These are phyloP conservation scores for Motacilla alba DNA, from an alignment of 2,113 vertebrate species.

Conservation along the genomic window DNA sequence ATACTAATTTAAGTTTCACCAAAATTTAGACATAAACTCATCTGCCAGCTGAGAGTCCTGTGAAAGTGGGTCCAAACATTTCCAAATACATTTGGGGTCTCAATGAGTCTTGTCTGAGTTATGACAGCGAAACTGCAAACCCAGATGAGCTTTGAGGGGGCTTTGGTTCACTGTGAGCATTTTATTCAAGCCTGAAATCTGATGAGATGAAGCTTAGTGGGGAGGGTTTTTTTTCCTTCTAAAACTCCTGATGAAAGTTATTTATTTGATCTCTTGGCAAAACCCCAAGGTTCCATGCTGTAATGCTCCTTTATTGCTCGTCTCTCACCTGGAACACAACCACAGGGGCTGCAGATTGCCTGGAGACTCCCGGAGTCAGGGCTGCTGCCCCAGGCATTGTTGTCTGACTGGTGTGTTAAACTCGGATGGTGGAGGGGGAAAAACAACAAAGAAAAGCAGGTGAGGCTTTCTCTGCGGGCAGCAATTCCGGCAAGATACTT, in stretches of 20 bases:
- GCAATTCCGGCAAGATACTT: not conserved
- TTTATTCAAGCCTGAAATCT: not conserved
- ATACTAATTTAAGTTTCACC: not conserved
- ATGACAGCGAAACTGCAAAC: not conserved
- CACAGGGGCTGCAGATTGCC: not conserved
- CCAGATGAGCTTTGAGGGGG: not conserved
- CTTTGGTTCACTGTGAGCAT: not conserved
- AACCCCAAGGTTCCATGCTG: not conserved
- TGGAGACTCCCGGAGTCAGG: not conserved
- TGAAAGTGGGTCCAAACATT: not conserved
- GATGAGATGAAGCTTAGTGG: not conserved
- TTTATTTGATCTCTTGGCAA: not conserved
- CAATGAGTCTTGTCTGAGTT: not conserved
- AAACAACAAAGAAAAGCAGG: not conserved
- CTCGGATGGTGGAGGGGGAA: not conserved
- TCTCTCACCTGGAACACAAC: not conserved
- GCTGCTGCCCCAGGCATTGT: not conserved
- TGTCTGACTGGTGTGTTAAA: not conserved
- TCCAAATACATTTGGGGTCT: not conserved
- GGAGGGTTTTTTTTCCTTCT: not conserved
- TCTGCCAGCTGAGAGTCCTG: not conserved
- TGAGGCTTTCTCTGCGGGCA: not conserved
- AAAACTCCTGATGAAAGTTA: conserved; percentile 12
- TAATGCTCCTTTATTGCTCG: not conserved
- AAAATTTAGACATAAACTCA: not conserved